These are phyloP conservation scores for Mellilla xanthometata DNA, from an alignment of 2,888 invertebrate genomes.

Conservation along the genomic window DNA sequence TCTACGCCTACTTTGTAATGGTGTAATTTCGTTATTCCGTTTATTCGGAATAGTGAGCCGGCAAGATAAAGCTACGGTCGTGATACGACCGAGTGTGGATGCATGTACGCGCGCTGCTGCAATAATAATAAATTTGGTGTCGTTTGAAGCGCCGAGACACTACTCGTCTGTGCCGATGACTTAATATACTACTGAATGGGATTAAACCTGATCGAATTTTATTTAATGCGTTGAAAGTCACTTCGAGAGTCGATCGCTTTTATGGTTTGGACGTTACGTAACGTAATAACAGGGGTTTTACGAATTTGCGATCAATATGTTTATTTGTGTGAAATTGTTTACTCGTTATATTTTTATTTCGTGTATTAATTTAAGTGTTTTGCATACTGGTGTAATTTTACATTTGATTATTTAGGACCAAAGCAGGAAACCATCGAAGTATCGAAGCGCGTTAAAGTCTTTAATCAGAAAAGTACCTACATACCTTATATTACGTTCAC, in stretches of 20 bases:
- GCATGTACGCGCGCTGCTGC: constrained; percentile 75
- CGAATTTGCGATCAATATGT: constrained; percentile 9
- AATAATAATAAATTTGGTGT: constrained; percentile 81
- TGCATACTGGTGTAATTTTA: too few relatives aligned
- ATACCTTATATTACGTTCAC: too few relatives aligned
- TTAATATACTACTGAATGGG: constrained; percentile 31
- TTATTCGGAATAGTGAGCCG: constrained; percentile 56
- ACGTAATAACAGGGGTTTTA: constrained; percentile 3
- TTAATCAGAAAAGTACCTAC: constrained; percentile 19
- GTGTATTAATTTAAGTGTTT: too few relatives aligned
- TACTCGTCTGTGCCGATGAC: constrained; percentile 24
- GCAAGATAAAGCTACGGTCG: constrained; percentile 76
- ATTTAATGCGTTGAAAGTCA: constrained; percentile 4
- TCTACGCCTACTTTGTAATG: not conserved
- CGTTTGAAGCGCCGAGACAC: constrained; percentile 73
- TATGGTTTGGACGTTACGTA: constrained; percentile 7
- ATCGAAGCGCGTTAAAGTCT: constrained; percentile 27
- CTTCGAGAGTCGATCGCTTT: constrained; percentile 7
- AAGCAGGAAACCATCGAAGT: too few relatives aligned
- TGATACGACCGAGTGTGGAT: constrained; percentile 81
- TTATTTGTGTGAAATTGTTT: not conserved
- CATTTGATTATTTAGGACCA: too few relatives aligned
- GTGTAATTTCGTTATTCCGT: constrained; percentile 49
- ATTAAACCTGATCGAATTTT: constrained; percentile 24
- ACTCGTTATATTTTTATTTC: too few relatives aligned